These are phyloP conservation scores for Sminthurinus signatus DNA, from an alignment of 1,140 invertebrate genomes.

Conservation along the genomic window DNA sequence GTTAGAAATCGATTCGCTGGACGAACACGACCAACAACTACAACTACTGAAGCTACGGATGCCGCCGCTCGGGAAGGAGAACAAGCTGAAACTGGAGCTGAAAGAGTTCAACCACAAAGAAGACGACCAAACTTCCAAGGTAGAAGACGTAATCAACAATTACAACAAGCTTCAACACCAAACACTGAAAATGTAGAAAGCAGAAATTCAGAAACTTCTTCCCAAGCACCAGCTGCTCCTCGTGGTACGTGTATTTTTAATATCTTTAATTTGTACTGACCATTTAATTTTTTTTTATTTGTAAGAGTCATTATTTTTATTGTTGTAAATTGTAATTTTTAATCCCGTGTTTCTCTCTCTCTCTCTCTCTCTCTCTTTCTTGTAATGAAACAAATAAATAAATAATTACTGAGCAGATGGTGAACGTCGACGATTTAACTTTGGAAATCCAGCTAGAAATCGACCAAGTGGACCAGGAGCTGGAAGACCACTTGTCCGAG, in stretches of 20 bases:
- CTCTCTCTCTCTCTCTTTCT: too few relatives aligned
- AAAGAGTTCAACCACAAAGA: neutral
- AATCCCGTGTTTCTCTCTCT: too few relatives aligned
- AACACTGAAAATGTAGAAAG: neutral
- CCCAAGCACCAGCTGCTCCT: neutral
- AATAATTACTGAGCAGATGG: neutral
- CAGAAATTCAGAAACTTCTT: neutral
- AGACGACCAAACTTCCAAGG: constrained; percentile 13
- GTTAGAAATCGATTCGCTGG: constrained; percentile 28
- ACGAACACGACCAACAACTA: constrained; percentile 21
- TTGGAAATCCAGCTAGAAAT: constrained; percentile 18
- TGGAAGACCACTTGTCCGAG: constrained; percentile 12
- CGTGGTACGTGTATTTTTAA: too few relatives aligned
- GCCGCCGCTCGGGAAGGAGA: constrained; percentile 1
- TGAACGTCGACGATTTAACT: constrained; percentile 23
- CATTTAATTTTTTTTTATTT: neutral
- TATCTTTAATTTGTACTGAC: neutral
- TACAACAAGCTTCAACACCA: neutral
- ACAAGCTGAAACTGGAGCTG: neutral
- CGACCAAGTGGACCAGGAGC: constrained; percentile 12
- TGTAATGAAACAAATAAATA: too few relatives aligned
- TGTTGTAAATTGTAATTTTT: too few relatives aligned
- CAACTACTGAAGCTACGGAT: constrained; percentile 23
- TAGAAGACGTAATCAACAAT: neutral
- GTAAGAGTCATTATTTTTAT: too few relatives aligned